Evolutionary conservation across 2,888 invertebrate species (phyloP).

Genomic region (Synanthedon vespiformis): DNA sequence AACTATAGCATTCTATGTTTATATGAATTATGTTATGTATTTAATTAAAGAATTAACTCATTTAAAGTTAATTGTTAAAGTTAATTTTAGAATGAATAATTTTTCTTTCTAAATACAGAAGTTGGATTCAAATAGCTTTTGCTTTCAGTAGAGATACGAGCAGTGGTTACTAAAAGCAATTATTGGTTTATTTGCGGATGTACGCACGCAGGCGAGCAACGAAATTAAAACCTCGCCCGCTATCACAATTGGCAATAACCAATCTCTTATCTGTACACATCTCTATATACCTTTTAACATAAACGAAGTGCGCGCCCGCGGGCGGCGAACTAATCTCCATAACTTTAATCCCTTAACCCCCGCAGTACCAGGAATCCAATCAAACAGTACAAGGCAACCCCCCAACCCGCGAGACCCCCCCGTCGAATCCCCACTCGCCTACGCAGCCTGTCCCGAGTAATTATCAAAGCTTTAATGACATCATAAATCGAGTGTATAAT

Average conservation of each 20-base stretch:
- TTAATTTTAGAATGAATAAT: no score
- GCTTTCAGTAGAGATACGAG: not conserved
- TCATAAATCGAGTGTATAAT: slow-evolving; percentile 73
- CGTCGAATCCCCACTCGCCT: slow-evolving; percentile 44
- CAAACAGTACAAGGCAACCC: slow-evolving; percentile 66
- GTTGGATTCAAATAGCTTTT: not conserved
- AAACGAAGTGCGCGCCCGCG: slow-evolving; percentile 63
- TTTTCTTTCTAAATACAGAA: no score
- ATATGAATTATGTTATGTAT: no score
- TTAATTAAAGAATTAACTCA: no score
- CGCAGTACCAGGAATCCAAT: slow-evolving; percentile 69
- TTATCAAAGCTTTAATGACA: slow-evolving; percentile 73
- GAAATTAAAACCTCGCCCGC: slow-evolving; percentile 60
- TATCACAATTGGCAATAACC: slow-evolving; percentile 68
- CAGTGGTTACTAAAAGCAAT: slow-evolving; percentile 6
- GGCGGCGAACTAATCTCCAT: slow-evolving; percentile 70
- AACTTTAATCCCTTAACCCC: slow-evolving; percentile 71
- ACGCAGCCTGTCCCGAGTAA: slow-evolving; percentile 72
- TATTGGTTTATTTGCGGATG: slow-evolving; percentile 27
- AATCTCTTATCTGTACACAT: slow-evolving; percentile 67
- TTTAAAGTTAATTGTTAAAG: no score
- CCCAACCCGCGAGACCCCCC: slow-evolving; percentile 23
- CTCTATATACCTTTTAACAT: slow-evolving; percentile 67
- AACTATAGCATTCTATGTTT: no score
- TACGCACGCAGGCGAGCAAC: slow-evolving; percentile 21